Evolutionary conservation across 1,140 invertebrate genomes (phyloP).

Genomic region (Parapsyche elsis): DNA sequence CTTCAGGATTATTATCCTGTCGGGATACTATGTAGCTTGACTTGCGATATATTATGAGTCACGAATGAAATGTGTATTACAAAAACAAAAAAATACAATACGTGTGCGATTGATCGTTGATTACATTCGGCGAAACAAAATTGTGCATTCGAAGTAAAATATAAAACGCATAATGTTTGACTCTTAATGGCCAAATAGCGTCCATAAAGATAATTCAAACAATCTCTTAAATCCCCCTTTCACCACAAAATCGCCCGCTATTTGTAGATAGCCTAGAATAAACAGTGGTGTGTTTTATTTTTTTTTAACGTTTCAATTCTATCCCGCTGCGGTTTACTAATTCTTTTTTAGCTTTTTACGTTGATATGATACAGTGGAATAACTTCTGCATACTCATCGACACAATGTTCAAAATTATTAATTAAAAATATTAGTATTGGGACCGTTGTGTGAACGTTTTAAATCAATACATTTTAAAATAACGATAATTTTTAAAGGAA

Average conservation of each 20-base stretch:
- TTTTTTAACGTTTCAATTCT: constrained; percentile 6
- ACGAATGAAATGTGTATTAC: no score
- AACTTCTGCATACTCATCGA: background rate
- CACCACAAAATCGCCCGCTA: constrained; percentile 29
- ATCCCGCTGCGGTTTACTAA: constrained; percentile 4
- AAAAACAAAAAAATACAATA: no score
- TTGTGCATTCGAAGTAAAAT: background rate
- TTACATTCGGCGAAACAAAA: no score
- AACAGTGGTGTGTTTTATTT: constrained; percentile 28
- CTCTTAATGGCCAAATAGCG: constrained; percentile 30
- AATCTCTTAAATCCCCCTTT: constrained; percentile 26
- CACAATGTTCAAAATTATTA: no score
- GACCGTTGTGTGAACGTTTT: no score
- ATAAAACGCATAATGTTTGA: constrained; percentile 1
- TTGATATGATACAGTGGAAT: background rate
- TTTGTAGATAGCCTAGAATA: constrained; percentile 28
- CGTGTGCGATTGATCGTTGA: no score
- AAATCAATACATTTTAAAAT: no score
- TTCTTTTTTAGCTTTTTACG: background rate
- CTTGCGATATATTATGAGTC: no score
- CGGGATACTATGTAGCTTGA: no score
- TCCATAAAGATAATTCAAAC: constrained; percentile 30
- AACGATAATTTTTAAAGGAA: no score
- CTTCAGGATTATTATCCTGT: no score
- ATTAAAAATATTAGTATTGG: no score